phyloP scores from a whole-genome alignment of 2,888 invertebrate species.

The Lepeophtheirus nordmannii region DNA sequence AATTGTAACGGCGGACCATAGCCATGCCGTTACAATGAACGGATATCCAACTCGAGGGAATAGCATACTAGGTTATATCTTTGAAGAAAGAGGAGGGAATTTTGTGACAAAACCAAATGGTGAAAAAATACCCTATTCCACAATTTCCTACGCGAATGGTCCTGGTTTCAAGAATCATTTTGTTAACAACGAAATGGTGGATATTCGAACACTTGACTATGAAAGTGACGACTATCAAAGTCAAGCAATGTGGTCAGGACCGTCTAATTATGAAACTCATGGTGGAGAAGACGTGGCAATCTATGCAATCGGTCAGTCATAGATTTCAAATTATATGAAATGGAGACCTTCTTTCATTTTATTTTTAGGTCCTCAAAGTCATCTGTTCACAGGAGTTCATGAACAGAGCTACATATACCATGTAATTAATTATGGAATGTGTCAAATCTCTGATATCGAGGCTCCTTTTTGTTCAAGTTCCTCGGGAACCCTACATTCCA shows the following conservation, averaged over 20 bases:
- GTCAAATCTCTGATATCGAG: conserved; percentile 21
- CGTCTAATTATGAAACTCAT: conserved; percentile 48
- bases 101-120: neutral
- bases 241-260: conserved; percentile 22
- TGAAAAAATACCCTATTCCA: neutral
- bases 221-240: conserved; percentile 9
- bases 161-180: conserved; percentile 17
- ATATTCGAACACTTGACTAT: conserved; percentile 10
- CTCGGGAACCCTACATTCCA: neutral
- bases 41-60: conserved; percentile 56
- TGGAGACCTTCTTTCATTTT: neutral
- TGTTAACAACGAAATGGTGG: neutral
- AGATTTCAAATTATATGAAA: no score
- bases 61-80: conserved; percentile 41
- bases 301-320: conserved; percentile 52
- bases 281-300: conserved; percentile 71
- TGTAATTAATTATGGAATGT: conserved; percentile 36
- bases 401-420: conserved; percentile 65
- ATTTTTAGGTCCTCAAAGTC: conserved; percentile 52
- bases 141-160: conserved; percentile 22
- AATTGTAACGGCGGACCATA: conserved; percentile 61
- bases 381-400: conserved; percentile 59
- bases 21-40: conserved; percentile 57
- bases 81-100: neutral
- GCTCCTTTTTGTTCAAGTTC: neutral